These are phyloP conservation scores for Ormyrus thymus DNA, from an alignment of 2,888 invertebrate genomes.

Conservation along the genomic window DNA sequence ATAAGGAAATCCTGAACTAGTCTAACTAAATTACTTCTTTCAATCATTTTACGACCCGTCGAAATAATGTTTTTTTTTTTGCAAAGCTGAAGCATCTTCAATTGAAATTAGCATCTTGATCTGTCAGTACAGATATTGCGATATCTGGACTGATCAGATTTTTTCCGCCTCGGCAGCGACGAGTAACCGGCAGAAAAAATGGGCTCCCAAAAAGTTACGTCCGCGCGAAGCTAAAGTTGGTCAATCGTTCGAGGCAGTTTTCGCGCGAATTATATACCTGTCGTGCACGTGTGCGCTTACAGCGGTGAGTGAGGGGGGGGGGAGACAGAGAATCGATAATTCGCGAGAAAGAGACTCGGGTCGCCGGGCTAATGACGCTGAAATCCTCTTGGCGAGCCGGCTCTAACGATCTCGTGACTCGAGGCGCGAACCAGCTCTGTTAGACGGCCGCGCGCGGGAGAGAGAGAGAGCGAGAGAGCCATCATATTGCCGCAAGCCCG, in stretches of 20 bases:
- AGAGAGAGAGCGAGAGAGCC: neutral
- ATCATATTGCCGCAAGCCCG: constrained; percentile 12
- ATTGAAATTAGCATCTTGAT: too few relatives aligned
- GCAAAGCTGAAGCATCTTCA: too few relatives aligned
- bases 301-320: neutral
- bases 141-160: too few relatives aligned
- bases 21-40: too few relatives aligned
- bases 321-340: constrained; percentile 45
- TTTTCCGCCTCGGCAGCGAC: too few relatives aligned
- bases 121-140: too few relatives aligned
- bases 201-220: neutral
- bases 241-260: neutral
- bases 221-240: neutral
- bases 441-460: neutral
- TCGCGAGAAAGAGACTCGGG: constrained; percentile 32
- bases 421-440: constrained; percentile 35
- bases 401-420: constrained; percentile 55
- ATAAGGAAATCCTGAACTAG: too few relatives aligned
- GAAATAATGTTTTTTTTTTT: too few relatives aligned
- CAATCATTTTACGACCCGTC: too few relatives aligned
- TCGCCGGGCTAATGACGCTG: constrained; percentile 46
- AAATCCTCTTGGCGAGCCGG: constrained; percentile 33
- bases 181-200: too few relatives aligned
- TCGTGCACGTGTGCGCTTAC: neutral
- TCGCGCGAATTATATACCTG: neutral